Percentiles rank a stretch among this genome's conserved stretches.
Conservation (phyloP, 2,113 vertebrate species). For the Apistogramma diplotaenia region DNA sequence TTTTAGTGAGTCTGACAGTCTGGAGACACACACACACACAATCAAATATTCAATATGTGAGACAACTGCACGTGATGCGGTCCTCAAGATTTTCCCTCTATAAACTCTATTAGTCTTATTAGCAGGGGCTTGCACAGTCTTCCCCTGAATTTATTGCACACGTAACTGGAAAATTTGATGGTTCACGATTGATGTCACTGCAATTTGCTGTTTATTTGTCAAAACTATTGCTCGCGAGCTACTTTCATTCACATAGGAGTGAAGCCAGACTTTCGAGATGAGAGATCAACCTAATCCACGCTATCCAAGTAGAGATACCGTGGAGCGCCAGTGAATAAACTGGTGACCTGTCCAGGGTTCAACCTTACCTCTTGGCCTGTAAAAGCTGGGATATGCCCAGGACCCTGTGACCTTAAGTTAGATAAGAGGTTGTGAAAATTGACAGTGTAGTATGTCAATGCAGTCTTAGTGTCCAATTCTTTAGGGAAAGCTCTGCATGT, state of each 20-base stretch:
- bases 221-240: neutral
- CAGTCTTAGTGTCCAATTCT: neutral
- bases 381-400: neutral
- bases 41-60: neutral
- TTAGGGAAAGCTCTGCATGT: neutral
- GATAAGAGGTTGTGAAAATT: neutral
- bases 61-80: neutral
- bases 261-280: neutral
- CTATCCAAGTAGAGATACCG: neutral
- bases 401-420: neutral
- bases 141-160: neutral
- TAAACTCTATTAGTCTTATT: neutral
- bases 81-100: neutral
- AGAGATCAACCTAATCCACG: neutral
- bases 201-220: neutral
- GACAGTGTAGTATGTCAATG: neutral
- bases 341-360: neutral
- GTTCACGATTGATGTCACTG: neutral
- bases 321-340: neutral
- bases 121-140: neutral
- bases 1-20: conserved; percentile 1
- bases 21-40: neutral
- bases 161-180: neutral
- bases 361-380: neutral
- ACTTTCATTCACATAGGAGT: neutral